Conservation (phyloP, 2,888 invertebrate species). For the Cryptus viduatorius region DNA sequence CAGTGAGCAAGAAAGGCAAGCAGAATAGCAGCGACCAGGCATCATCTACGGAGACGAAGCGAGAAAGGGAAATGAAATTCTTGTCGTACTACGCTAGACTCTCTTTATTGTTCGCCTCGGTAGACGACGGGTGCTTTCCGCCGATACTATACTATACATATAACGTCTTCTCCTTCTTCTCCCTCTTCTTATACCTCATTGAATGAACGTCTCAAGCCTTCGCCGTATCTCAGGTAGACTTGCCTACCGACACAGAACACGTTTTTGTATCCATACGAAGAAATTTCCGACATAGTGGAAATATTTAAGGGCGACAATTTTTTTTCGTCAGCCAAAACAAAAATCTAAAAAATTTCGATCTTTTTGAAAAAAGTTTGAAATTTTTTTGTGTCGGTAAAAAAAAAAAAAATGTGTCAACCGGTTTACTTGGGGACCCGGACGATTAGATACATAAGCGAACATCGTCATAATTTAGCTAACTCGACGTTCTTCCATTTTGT, state of each 20-base stretch:
- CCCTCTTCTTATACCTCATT: conserved; percentile 60
- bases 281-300: conserved; percentile 42
- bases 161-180: conserved; percentile 61
- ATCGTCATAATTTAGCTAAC: too few species aligned
- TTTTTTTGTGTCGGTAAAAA: too few species aligned
- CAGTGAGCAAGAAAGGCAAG: conserved; percentile 53
- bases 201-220: conserved; percentile 64
- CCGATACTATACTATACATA: conserved; percentile 43
- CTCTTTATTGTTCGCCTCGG: conserved; percentile 69
- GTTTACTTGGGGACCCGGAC: too few species aligned
- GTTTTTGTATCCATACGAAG: conserved; percentile 16
- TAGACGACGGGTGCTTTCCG: conserved; percentile 65
- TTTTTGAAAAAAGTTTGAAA: too few species aligned
- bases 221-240: conserved; percentile 41
- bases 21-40: conserved; percentile 56
- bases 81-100: conserved; percentile 71
- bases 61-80: conserved; percentile 80
- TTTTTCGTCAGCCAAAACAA: too few species aligned
- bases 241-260: conserved; percentile 8
- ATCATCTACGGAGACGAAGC: conserved; percentile 70
- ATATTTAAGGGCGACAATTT: conserved; percentile 12
- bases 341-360: too few species aligned
- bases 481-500: not conserved
- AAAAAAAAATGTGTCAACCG: too few species aligned
- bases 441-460: too few species aligned